Evolutionary conservation across 1,140 invertebrate genomes (phyloP).

Genomic region (Trissolcus basalis): DNA sequence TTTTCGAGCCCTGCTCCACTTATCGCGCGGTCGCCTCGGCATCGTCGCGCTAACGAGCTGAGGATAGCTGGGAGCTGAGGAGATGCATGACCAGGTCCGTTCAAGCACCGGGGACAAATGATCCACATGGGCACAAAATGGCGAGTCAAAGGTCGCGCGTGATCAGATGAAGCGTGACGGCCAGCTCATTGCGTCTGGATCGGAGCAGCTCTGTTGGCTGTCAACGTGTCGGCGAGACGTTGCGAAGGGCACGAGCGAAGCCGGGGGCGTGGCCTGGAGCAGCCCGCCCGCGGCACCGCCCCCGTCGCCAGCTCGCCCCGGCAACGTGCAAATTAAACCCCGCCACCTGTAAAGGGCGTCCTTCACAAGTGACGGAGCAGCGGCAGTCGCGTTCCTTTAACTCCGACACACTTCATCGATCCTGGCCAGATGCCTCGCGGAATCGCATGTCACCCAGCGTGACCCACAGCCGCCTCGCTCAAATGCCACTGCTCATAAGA

Average conservation of each 20-base stretch:
- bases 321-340: constrained; percentile 54
- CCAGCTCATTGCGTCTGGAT: constrained; percentile 1
- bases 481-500: constrained; percentile 3
- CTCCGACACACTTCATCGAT: constrained; percentile 57
- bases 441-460: constrained; percentile 10
- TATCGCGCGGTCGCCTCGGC: too few species aligned
- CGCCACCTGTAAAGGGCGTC: constrained; percentile 59
- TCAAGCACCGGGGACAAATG: too few species aligned
- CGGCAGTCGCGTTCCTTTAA: constrained; percentile 55
- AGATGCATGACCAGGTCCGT: too few species aligned
- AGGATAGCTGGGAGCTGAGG: too few species aligned
- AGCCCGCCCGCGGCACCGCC: constrained; percentile 32
- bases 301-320: constrained; percentile 16
- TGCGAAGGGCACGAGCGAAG: constrained; percentile 16
- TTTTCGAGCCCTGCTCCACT: too few species aligned
- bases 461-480: constrained; percentile 29
- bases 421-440: constrained; percentile 39
- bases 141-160: not conserved
- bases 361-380: constrained; percentile 56
- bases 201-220: not conserved
- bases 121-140: too few species aligned
- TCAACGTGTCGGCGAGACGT: constrained; percentile 7
- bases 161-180: not conserved
- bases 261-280: constrained; percentile 41
- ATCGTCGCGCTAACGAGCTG: too few species aligned